phyloP scores from a whole-genome alignment of 2,113 vertebrate genomes.

The Dicrurus megarhynchus region DNA sequence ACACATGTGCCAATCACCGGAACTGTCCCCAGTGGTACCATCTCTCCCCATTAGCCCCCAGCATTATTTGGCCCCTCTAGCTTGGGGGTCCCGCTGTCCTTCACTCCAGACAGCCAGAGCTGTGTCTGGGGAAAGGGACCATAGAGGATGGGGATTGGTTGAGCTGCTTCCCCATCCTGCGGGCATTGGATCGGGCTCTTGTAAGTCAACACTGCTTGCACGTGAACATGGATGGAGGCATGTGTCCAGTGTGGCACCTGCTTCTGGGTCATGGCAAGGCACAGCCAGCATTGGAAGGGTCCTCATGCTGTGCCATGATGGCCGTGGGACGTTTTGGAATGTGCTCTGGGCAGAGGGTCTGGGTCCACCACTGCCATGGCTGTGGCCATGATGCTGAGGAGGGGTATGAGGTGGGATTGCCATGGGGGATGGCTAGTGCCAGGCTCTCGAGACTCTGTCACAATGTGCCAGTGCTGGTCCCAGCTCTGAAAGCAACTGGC shows the following conservation, averaged over 20 bases:
- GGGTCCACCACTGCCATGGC: neutral
- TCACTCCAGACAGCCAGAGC: neutral
- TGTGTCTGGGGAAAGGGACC: neutral
- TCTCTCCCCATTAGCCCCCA: neutral
- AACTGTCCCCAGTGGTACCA: neutral
- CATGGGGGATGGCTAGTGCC: too few species aligned
- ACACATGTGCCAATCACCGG: neutral
- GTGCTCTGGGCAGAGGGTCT: neutral
- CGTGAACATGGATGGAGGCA: neutral
- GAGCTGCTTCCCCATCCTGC: neutral
- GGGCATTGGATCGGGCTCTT: neutral
- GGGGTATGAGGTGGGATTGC: neutral
- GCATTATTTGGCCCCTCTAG: neutral
- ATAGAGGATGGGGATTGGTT: neutral
- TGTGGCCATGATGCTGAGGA: neutral
- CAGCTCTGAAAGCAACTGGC: neutral
- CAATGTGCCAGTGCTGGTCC: neutral
- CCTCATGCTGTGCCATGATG: neutral
- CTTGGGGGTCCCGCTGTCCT: accelerated
- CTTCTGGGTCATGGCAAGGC: neutral
- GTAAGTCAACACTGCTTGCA: neutral
- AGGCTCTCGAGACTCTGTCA: neutral
- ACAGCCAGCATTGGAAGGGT: neutral
- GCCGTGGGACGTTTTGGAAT: accelerated
- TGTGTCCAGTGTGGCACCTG: neutral